These are phyloP conservation scores for Anolis apletophallus DNA, from an alignment of 2,797 vertebrate species.

Conservation along the genomic window DNA sequence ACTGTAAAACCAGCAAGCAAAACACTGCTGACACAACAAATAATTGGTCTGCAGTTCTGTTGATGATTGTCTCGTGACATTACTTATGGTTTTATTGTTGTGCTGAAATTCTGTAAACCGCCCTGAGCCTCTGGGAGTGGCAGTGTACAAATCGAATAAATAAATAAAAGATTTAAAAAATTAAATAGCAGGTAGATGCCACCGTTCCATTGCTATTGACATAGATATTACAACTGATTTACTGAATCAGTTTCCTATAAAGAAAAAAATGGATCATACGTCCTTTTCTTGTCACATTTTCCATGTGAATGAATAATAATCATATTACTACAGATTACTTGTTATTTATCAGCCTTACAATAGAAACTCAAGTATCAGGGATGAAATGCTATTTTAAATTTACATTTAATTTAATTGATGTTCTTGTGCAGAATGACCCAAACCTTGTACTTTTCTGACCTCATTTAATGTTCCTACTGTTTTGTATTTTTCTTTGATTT, in stretches of 20 bases:
- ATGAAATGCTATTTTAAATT: not conserved
- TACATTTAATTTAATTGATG: conserved; percentile 5
- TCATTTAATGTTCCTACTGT: not conserved
- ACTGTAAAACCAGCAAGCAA: not conserved
- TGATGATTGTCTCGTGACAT: not conserved
- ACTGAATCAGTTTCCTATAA: not conserved
- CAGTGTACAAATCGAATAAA: too few relatives aligned
- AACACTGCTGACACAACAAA: not conserved
- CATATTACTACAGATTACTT: not conserved
- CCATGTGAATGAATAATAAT: not conserved
- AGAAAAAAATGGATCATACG: not conserved
- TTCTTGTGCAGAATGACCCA: conserved; percentile 4
- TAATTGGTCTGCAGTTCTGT: not conserved
- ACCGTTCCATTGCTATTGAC: not conserved
- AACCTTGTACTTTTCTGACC: conserved; percentile 3
- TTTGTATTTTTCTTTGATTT: conserved; percentile 3
- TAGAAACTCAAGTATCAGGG: not conserved
- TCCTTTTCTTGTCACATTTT: not conserved
- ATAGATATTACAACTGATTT: not conserved
- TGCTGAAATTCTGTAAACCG: too few relatives aligned
- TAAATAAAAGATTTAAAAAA: too few relatives aligned
- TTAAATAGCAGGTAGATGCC: not conserved
- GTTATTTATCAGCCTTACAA: not conserved
- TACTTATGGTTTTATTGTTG: too few relatives aligned
- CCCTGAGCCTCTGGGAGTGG: too few relatives aligned